A percentile compares a stretch with the other conserved stretches of the same genome.
Evolutionary conservation across 2,113 vertebrate species (phyloP).

Genomic region (Hippocampus barbouri): DNA sequence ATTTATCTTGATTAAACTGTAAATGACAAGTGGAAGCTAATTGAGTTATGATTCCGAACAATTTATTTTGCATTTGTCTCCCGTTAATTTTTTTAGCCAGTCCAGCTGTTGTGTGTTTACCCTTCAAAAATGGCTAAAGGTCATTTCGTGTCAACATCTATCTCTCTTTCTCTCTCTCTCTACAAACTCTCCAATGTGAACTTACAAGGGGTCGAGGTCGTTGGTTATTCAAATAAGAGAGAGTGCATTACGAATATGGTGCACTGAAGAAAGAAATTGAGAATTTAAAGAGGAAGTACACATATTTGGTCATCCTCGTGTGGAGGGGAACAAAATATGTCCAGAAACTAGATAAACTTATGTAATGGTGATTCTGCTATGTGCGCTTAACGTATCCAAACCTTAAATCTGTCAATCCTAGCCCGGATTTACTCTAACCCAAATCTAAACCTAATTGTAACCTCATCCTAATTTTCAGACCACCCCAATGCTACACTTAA

Average conservation of each 20-base stretch:
- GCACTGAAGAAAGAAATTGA: background rate
- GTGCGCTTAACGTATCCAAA: background rate
- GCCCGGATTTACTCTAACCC: background rate
- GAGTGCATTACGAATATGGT: background rate
- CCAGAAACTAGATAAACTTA: background rate
- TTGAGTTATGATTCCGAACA: background rate
- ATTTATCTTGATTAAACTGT: background rate
- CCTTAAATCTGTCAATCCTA: background rate
- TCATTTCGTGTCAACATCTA: background rate
- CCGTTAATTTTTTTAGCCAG: background rate
- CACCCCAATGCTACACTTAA: too few relatives aligned
- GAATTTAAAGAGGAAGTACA: background rate
- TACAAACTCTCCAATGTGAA: background rate
- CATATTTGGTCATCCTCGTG: background rate
- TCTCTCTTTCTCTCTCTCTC: background rate
- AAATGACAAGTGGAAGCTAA: background rate
- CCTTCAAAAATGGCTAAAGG: background rate
- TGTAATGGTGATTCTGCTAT: background rate
- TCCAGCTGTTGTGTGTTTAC: conserved; percentile 2
- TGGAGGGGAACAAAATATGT: background rate
- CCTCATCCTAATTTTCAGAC: background rate
- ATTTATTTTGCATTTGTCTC: background rate
- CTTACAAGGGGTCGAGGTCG: background rate
- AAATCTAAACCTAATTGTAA: background rate
- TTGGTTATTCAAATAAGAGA: background rate